These are phyloP conservation scores for Pharmacophagus antenor DNA, from an alignment of 2,888 invertebrate species.

Conservation along the genomic window DNA sequence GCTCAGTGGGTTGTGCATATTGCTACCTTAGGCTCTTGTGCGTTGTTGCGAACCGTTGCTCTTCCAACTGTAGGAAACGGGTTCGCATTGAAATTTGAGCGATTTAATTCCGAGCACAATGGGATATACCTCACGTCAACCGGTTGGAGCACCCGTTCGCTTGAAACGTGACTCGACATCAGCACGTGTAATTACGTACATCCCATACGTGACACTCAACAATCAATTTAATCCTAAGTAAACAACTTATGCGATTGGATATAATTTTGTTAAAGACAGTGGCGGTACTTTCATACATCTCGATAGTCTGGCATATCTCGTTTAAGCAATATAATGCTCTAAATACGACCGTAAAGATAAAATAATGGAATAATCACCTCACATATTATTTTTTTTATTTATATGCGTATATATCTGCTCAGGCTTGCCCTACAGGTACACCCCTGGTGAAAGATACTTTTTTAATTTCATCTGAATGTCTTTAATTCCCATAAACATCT, in stretches of 20 bases:
- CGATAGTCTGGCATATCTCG: no score
- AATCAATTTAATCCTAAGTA: neutral
- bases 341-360: no score
- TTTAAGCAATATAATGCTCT: no score
- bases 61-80: neutral
- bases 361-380: no score
- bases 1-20: neutral
- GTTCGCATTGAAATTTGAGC: neutral
- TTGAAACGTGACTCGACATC: slow-evolving; percentile 20
- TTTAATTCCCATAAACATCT: no score
- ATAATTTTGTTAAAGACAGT: neutral
- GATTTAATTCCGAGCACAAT: neutral
- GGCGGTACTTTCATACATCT: no score
- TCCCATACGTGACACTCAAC: slow-evolving; percentile 8
- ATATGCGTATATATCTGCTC: no score
- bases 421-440: no score
- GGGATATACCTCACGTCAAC: slow-evolving; percentile 4
- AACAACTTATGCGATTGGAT: neutral
- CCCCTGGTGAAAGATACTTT: no score
- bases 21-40: neutral
- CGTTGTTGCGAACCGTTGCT: neutral
- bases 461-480: no score
- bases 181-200: slow-evolving; percentile 12
- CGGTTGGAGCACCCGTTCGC: slow-evolving; percentile 14
- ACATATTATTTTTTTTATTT: no score